Conservation (phyloP, 2,113 vertebrate species). For the Micronycteris hirsuta region DNA sequence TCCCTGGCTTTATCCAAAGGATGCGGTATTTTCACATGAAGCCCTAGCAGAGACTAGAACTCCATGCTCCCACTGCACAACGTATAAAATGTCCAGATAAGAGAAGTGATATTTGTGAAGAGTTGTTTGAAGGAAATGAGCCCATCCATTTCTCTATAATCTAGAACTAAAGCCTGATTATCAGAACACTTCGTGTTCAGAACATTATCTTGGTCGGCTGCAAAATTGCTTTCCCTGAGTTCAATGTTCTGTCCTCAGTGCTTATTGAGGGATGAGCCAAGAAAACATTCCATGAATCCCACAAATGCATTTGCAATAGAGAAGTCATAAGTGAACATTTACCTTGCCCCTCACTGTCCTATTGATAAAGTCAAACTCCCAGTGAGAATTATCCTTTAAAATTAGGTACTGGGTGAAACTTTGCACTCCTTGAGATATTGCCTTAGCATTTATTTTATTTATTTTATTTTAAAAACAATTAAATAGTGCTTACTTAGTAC, state of each 20-base stretch:
- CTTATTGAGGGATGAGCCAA: constrained; percentile 56
- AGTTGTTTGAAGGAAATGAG: constrained; percentile 55
- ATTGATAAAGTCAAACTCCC: not conserved
- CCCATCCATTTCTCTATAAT: constrained; percentile 61
- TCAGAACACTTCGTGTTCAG: constrained; percentile 38
- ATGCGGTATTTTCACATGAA: not conserved
- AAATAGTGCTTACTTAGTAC: not conserved
- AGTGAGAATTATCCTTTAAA: not conserved
- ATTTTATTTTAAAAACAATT: not conserved
- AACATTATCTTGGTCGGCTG: constrained; percentile 41
- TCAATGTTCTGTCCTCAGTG: constrained; percentile 28
- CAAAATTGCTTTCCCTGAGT: constrained; percentile 59
- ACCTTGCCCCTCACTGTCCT: not conserved
- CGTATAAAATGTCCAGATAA: constrained; percentile 57
- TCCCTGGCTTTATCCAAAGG: not conserved
- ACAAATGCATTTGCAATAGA: constrained; percentile 30
- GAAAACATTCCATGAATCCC: constrained; percentile 25
- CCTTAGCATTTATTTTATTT: not conserved
- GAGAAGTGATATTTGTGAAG: constrained; percentile 53
- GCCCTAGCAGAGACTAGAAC: not conserved
- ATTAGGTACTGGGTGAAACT: not conserved
- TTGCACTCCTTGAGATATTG: not conserved
- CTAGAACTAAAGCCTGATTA: constrained; percentile 29
- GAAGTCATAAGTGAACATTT: constrained; percentile 23
- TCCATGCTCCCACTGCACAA: not conserved